Conservation (phyloP, 2,797 vertebrate genomes). For the Urophycis tenuis region DNA sequence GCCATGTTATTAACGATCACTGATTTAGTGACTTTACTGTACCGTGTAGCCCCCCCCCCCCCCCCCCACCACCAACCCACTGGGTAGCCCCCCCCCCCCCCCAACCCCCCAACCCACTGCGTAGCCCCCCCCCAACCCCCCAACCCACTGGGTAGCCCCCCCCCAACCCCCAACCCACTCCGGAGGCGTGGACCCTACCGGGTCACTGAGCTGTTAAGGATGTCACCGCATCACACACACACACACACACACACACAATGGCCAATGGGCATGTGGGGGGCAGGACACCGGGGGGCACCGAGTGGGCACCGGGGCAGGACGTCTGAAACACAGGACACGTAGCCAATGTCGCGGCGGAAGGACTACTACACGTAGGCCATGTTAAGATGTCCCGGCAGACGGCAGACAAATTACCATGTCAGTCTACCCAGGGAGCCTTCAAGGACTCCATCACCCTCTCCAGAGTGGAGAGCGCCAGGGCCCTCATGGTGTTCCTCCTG, state of each 20-base stretch:
- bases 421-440: slow-evolving; percentile 36
- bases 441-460: slow-evolving; percentile 23
- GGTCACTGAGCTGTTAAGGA: no score
- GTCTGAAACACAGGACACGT: neutral
- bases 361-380: slow-evolving; percentile 11
- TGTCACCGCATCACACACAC: no score
- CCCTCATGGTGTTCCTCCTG: slow-evolving; percentile 28
- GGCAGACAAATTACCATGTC: slow-evolving; percentile 27
- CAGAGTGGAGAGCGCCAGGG: slow-evolving; percentile 25
- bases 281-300: no score
- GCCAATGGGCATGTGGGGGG: no score
- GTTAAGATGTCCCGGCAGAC: slow-evolving; percentile 34
- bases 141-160: slow-evolving; percentile 21
- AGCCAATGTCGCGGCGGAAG: neutral
- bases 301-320: no score
- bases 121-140: slow-evolving; percentile 34
- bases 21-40: slow-evolving; percentile 43
- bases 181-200: no score
- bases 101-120: no score
- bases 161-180: no score
- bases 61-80: slow-evolving; percentile 28
- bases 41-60: slow-evolving; percentile 25
- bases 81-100: slow-evolving; percentile 26
- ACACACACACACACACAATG: no score
- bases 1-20: slow-evolving; percentile 32